Base-by-base conservation (phyloP, 2,113 vertebrate genomes). In the Smithornis capensis region DNA sequence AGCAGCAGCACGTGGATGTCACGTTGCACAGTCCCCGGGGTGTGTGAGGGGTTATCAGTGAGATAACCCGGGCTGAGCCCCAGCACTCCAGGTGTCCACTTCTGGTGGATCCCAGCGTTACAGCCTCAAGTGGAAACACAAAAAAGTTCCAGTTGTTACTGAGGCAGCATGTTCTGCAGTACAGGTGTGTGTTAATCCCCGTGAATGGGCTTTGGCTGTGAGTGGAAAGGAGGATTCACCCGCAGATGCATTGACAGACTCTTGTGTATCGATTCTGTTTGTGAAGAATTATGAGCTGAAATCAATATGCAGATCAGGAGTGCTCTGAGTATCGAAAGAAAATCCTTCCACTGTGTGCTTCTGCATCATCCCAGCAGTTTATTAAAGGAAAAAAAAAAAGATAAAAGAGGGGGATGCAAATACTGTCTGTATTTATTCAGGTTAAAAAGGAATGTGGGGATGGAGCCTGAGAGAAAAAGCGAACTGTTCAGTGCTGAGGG, bases 241-340 rank as follows among this genome's bases (percentile, higher is more conserved):
- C 59, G 80, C 52, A 23, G 19, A 5, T 24, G 33, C 12, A n/a
- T 38, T 37, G 86, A 23, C 70, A 29, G 40, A 31, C 40, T 69
- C 60, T 52, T 1, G 2, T 10, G 60, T n/a, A 27, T 38, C 40
- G 6, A 1, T 33, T 62, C 50, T 62, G 29, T 80, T 88, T 42
- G 24, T 50, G 68, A 89, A 31, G 89, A 83, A 47, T 15, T 77
- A 75, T 0, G 29, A 68, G 29, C 3, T 73, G 33, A 70, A 93
- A 83, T 86, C 85, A 83, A 57, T 19, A 49, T 78, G 76, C 73
- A 84, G 91, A 89, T 82, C 44, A 89, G 87, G 73, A 93, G 56
- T 24, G 52, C 59, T 87, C 77, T 2, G 47, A 69, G 44, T 23
- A 79, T 28, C 86, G 94, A 15, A 75, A 89, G 65, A 79, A 79